Conservation (phyloP, 2,888 invertebrate species). For the Pterostichus niger region DNA sequence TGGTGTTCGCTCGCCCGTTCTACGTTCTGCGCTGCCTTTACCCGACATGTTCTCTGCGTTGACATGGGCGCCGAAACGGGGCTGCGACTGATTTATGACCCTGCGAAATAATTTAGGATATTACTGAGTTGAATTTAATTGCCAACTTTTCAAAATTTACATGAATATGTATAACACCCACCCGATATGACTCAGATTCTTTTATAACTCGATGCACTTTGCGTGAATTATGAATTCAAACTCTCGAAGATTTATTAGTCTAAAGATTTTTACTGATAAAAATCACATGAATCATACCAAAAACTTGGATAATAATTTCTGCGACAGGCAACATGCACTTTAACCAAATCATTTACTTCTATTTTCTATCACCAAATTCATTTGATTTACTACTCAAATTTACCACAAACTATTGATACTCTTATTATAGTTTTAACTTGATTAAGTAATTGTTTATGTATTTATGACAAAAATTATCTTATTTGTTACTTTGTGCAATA, state of each 20-base stretch:
- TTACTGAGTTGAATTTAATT: conserved; percentile 40
- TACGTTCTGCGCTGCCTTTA: conserved; percentile 27
- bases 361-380: too few species aligned
- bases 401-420: too few species aligned
- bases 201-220: conserved; percentile 4
- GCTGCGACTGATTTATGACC: conserved; percentile 50
- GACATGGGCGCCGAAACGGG: conserved; percentile 62
- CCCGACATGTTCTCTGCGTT: conserved; percentile 56
- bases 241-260: neutral
- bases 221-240: neutral
- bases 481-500: too few species aligned
- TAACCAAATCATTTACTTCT: too few species aligned
- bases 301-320: neutral
- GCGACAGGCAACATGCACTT: neutral
- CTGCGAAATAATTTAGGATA: conserved; percentile 21
- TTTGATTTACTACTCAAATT: too few species aligned
- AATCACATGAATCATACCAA: neutral
- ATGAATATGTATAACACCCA: conserved; percentile 10
- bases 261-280: neutral
- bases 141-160: conserved; percentile 25
- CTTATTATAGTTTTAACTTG: too few species aligned
- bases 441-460: too few species aligned
- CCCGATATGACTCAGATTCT: conserved; percentile 22
- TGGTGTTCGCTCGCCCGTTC: too few species aligned
- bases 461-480: too few species aligned